A percentile compares a stretch with the other conserved stretches of the same genome.
Evolutionary conservation across 2,113 vertebrate species (phyloP).

Genomic region (Capreolus pygargus): DNA sequence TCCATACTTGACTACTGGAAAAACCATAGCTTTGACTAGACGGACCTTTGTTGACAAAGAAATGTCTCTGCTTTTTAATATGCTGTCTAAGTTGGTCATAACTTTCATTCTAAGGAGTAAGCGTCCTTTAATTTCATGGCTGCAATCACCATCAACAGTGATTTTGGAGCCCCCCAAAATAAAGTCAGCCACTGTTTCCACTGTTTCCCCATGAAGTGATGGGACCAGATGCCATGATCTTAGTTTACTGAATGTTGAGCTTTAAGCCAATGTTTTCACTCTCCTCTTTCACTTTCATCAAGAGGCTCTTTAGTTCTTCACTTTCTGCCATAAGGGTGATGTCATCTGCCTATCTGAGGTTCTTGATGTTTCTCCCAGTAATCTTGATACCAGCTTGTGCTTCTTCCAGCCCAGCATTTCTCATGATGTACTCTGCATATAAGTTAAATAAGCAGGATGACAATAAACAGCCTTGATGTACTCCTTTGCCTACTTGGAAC

Average conservation of each 20-base stretch:
- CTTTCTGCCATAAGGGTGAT: background rate
- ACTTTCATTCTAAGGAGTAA: background rate
- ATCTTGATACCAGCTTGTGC: background rate
- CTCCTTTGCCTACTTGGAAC: background rate
- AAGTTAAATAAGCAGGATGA: background rate
- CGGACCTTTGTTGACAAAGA: background rate
- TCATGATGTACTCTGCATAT: background rate
- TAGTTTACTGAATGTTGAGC: background rate
- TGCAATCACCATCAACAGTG: background rate
- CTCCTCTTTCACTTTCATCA: background rate
- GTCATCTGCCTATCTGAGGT: background rate
- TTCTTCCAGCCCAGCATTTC: background rate
- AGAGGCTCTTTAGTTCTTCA: background rate
- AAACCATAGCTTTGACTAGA: background rate
- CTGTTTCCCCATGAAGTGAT: background rate
- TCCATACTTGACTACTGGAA: background rate
- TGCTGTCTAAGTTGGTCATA: background rate
- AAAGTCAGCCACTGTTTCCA: background rate
- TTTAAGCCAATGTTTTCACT: background rate
- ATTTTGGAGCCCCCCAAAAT: background rate
- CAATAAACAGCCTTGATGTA: background rate
- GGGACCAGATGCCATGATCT: background rate
- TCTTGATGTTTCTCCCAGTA: background rate
- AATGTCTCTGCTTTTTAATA: background rate
- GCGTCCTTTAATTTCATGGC: background rate